Evolutionary conservation across 2,797 vertebrate genomes (phyloP).

Genomic region (Chrosomus eos): DNA sequence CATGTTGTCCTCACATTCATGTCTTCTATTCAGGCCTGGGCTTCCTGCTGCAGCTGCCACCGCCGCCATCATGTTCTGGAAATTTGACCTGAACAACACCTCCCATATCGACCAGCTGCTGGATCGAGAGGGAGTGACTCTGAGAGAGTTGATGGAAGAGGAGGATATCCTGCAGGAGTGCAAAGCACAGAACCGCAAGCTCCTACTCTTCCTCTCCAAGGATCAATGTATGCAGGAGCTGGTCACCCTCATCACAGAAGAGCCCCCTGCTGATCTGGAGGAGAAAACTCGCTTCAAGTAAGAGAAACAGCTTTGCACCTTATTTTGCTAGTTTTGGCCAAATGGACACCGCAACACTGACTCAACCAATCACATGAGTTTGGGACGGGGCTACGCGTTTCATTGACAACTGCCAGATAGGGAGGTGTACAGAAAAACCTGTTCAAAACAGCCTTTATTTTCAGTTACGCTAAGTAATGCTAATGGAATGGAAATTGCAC

Average conservation of each 20-base stretch:
- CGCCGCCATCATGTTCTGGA: constrained; percentile 95
- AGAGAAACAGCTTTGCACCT: constrained; percentile 56
- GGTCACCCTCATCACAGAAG: constrained; percentile 90
- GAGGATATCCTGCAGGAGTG: constrained; percentile 97
- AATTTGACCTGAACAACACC: constrained; percentile 95
- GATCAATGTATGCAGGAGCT: constrained; percentile 94
- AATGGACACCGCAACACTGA: not conserved
- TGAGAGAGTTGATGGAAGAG: constrained; percentile 95
- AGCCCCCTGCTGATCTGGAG: constrained; percentile 90
- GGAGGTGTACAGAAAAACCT: not conserved
- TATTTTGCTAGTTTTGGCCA: not conserved
- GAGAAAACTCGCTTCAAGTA: constrained; percentile 98
- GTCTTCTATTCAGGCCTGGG: constrained; percentile 71
- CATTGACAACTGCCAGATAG: not conserved
- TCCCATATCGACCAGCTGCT: constrained; percentile 98
- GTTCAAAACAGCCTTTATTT: not conserved
- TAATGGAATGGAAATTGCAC: not conserved
- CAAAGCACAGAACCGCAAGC: constrained; percentile 94
- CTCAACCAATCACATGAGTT: not conserved
- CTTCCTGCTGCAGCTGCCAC: constrained; percentile 72
- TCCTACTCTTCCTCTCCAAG: constrained; percentile 94
- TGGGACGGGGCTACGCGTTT: not conserved
- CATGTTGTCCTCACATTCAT: not conserved
- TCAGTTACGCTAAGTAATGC: not conserved
- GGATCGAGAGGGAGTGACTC: constrained; percentile 92